Conservation (phyloP, 2,888 invertebrate species). For the Drosophila birchii region DNA sequence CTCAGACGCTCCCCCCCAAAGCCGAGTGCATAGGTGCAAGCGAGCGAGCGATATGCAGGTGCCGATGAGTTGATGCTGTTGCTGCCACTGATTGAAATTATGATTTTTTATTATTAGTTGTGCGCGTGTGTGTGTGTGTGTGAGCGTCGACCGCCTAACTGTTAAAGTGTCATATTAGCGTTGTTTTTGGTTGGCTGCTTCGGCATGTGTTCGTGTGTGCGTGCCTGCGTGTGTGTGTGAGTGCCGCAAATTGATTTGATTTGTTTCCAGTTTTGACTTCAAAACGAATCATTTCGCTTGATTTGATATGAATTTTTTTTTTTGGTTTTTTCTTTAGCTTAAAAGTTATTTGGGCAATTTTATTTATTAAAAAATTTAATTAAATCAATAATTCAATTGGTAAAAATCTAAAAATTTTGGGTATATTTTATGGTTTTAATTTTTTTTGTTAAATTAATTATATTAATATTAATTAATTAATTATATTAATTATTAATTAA, state of each 20-base stretch:
- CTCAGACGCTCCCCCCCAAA: slow-evolving; percentile 34
- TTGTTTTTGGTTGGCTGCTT: slow-evolving; percentile 77
- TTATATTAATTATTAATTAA: no score
- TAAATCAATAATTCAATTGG: background rate
- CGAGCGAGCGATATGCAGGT: slow-evolving; percentile 78
- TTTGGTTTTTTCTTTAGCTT: background rate
- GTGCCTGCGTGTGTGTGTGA: slow-evolving; percentile 12
- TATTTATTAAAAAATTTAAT: background rate
- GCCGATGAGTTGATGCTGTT: slow-evolving; percentile 48
- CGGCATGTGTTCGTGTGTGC: slow-evolving; percentile 32
- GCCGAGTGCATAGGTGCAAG: slow-evolving; percentile 71
- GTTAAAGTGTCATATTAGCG: slow-evolving; percentile 80
- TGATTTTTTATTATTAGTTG: slow-evolving; percentile 65
- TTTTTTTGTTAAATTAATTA: no score
- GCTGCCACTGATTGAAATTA: slow-evolving; percentile 74
- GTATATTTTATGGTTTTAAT: no score
- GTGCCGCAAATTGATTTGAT: slow-evolving; percentile 76
- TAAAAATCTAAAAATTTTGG: background rate
- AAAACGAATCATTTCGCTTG: slow-evolving; percentile 11
- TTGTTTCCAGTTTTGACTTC: slow-evolving; percentile 55
- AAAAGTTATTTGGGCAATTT: background rate
- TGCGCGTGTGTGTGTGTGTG: slow-evolving; percentile 42
- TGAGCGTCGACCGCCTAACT: slow-evolving; percentile 70
- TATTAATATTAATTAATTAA: no score
- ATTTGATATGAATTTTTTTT: background rate